A percentile compares a stretch with the other conserved stretches of the same genome.
These are phyloP conservation scores for Gulo gulo DNA, from an alignment of 2,113 vertebrate species.

Conservation along the genomic window DNA sequence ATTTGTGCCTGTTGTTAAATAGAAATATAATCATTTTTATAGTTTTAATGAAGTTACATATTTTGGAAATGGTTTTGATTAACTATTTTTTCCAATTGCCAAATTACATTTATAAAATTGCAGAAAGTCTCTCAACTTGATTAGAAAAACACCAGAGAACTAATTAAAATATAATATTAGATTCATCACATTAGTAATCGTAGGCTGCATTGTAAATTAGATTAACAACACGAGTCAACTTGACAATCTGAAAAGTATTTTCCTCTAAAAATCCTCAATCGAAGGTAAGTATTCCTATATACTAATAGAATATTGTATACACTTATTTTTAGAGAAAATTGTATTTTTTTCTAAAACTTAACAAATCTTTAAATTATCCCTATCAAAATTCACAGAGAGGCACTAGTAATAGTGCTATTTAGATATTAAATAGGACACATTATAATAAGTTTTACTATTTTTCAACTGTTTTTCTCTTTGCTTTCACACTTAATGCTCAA, in stretches of 20 bases:
- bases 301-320: neutral
- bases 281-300: neutral
- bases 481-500: neutral
- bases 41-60: constrained; percentile 24
- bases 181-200: constrained; percentile 1
- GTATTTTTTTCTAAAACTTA: neutral
- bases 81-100: constrained; percentile 33
- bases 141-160: constrained; percentile 12
- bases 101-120: constrained; percentile 46
- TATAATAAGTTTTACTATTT: neutral
- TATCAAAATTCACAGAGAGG: neutral
- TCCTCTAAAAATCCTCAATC: neutral
- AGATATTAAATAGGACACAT: neutral
- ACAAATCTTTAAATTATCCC: neutral
- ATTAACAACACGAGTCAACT: neutral
- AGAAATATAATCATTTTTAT: neutral
- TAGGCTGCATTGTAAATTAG: neutral
- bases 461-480: neutral
- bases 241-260: neutral
- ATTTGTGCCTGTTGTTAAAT: neutral
- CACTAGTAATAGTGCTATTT: neutral
- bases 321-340: neutral
- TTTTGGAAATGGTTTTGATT: constrained; percentile 47
- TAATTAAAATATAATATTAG: constrained; percentile 33
- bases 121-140: constrained; percentile 47